Conservation (phyloP, 37 sponge, comb jelly and placozoan species). For the Dysidea cf. avara region DNA sequence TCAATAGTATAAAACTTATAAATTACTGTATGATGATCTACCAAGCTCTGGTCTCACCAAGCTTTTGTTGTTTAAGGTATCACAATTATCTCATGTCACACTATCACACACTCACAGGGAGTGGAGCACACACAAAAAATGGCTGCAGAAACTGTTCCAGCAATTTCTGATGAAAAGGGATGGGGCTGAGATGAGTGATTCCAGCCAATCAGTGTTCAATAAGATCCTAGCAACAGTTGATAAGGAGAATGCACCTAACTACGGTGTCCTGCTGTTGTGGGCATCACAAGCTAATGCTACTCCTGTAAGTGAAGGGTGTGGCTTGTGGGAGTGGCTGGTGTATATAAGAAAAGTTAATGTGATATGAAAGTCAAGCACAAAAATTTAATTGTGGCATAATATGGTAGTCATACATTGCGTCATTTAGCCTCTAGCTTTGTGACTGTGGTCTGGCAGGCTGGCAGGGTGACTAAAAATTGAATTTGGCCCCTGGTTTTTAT, state of each 20-base stretch:
- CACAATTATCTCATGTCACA: no score
- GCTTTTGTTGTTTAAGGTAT: background rate
- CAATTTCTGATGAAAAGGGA: no score
- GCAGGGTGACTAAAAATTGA: no score
- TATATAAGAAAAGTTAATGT: no score
- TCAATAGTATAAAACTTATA: conserved; percentile 1
- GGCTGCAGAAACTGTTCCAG: conserved; percentile 3
- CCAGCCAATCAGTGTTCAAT: conserved; percentile 38
- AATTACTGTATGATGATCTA: background rate
- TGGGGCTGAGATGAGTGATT: no score
- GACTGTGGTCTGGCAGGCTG: no score
- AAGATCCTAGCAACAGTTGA: conserved; percentile 38
- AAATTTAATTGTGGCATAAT: no score
- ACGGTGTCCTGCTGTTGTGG: conserved; percentile 75
- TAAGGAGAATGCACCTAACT: conserved; percentile 56
- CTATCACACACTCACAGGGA: background rate
- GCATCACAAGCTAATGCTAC: conserved; percentile 87
- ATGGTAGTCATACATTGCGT: no score
- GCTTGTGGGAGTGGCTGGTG: no score
- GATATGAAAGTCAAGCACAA: no score
- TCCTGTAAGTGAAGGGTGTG: conserved; percentile 60
- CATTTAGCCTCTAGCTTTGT: no score
- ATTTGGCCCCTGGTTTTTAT: no score
- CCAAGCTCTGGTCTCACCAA: background rate
- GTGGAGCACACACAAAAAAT: background rate